phyloP scores from a whole-genome alignment of 2,113 vertebrate species.

The Leuciscus idus region DNA sequence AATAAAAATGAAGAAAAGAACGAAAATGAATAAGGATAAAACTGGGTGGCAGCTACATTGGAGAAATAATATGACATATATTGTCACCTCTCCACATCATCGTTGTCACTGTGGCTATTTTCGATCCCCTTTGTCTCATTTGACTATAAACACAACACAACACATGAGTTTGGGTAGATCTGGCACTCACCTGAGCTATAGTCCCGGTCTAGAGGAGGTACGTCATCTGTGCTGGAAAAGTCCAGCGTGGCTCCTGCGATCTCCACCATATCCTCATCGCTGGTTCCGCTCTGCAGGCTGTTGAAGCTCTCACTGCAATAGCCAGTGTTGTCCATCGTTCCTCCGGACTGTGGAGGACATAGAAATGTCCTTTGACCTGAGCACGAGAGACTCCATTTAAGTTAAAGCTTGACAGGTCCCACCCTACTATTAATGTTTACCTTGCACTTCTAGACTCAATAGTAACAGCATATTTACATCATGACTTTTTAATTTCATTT shows the following conservation, averaged over 20 bases:
- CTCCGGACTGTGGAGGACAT: conserved; percentile 3
- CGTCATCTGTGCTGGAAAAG: conserved; percentile 82
- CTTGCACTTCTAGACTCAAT: not conserved
- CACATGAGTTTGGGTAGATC: not conserved
- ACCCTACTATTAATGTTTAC: conserved; percentile 35
- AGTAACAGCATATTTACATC: not conserved
- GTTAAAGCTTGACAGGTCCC: conserved; percentile 17
- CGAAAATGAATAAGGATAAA: conserved; percentile 6
- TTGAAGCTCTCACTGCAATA: conserved; percentile 77
- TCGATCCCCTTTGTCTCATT: not conserved
- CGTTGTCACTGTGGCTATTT: not conserved
- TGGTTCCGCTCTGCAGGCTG: conserved; percentile 81
- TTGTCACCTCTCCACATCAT: not conserved
- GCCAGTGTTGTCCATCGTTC: conserved; percentile 79
- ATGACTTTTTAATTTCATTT: not conserved
- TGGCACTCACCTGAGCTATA: conserved; percentile 71
- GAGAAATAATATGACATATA: conserved; percentile 20
- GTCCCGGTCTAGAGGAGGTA: conserved; percentile 82
- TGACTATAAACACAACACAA: not conserved
- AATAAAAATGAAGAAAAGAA: conserved; percentile 2
- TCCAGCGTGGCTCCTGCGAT: conserved; percentile 80
- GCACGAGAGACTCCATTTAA: not conserved
- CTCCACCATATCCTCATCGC: conserved; percentile 87
- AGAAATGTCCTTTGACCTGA: conserved; percentile 39
- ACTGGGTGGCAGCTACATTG: not conserved